Evolutionary conservation across 2,888 invertebrate species (phyloP).

Genomic region (Pasiphila rectangulata): DNA sequence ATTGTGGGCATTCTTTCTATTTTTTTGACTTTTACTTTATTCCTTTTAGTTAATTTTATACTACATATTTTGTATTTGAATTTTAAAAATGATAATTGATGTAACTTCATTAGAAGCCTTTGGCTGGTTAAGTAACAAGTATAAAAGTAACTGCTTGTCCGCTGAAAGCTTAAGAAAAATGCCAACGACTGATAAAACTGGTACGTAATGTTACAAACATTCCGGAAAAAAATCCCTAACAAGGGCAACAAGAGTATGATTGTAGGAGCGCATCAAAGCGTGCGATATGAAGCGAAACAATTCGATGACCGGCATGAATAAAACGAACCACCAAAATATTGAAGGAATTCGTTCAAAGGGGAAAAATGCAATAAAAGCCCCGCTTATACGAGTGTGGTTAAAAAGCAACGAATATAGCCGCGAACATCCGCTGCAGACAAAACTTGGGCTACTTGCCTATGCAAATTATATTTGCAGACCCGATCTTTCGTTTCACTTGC

Average conservation of each 20-base stretch:
- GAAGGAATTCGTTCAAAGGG: conserved; percentile 80
- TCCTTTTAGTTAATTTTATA: background rate
- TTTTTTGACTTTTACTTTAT: conserved; percentile 15
- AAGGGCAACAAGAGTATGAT: conserved; percentile 39
- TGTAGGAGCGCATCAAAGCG: conserved; percentile 58
- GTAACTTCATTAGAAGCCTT: background rate
- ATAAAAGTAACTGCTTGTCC: too few relatives aligned
- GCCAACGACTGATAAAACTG: conserved; percentile 2
- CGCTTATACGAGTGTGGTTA: conserved; percentile 75
- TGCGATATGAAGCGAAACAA: conserved; percentile 72
- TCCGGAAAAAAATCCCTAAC: conserved; percentile 27
- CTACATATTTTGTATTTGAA: background rate
- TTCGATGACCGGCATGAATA: conserved; percentile 77
- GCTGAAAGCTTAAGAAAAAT: background rate
- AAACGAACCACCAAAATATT: conserved; percentile 78
- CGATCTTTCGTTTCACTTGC: conserved; percentile 77
- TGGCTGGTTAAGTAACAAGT: too few relatives aligned
- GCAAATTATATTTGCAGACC: conserved; percentile 82
- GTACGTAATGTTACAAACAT: conserved; percentile 13
- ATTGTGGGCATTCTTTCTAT: conserved; percentile 8
- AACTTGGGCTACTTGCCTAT: conserved; percentile 80
- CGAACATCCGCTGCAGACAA: conserved; percentile 78
- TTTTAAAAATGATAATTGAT: too few relatives aligned
- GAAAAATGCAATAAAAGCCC: conserved; percentile 78
- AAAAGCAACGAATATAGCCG: conserved; percentile 80